Conservation (phyloP, 2,797 vertebrate genomes). For the Podarcis lilfordi region DNA sequence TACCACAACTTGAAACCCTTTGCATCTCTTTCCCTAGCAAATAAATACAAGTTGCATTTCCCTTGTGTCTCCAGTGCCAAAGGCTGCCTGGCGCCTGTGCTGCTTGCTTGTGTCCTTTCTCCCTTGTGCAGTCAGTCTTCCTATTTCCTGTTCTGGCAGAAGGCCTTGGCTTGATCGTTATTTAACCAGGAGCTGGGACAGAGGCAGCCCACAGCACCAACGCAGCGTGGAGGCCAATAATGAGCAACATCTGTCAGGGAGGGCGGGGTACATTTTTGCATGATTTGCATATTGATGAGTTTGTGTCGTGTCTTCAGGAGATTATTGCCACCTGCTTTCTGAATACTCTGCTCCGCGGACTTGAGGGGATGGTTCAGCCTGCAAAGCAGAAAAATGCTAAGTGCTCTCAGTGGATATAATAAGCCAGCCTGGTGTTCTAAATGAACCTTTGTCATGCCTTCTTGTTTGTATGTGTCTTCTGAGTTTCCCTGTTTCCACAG, state of each 20-base stretch:
- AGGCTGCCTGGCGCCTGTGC: neutral
- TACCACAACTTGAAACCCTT: neutral
- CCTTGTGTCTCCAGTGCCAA: neutral
- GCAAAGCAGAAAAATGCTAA: slow-evolving; percentile 21
- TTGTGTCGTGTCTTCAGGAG: fast-evolving
- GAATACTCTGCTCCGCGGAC: slow-evolving; percentile 7
- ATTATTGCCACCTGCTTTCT: fast-evolving
- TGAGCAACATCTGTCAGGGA: neutral
- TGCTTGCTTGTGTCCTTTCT: neutral
- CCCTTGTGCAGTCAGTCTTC: neutral
- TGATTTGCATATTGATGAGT: neutral
- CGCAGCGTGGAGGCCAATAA: neutral
- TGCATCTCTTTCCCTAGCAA: neutral
- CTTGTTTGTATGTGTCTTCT: neutral
- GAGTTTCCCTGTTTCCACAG: slow-evolving; percentile 1
- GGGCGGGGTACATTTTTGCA: neutral
- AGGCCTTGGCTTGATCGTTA: neutral
- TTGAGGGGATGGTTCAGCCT: neutral
- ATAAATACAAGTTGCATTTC: neutral
- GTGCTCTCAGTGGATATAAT: slow-evolving; percentile 29
- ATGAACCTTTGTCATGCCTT: slow-evolving; percentile 25
- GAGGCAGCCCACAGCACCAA: fast-evolving
- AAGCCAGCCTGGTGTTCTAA: slow-evolving; percentile 28
- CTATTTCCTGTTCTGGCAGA: neutral
- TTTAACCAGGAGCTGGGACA: neutral